Percentiles rank a stretch among this genome's conserved stretches.
Evolutionary conservation across 1,140 invertebrate genomes (phyloP).

Genomic region (Stegodyphus mimosarum): DNA sequence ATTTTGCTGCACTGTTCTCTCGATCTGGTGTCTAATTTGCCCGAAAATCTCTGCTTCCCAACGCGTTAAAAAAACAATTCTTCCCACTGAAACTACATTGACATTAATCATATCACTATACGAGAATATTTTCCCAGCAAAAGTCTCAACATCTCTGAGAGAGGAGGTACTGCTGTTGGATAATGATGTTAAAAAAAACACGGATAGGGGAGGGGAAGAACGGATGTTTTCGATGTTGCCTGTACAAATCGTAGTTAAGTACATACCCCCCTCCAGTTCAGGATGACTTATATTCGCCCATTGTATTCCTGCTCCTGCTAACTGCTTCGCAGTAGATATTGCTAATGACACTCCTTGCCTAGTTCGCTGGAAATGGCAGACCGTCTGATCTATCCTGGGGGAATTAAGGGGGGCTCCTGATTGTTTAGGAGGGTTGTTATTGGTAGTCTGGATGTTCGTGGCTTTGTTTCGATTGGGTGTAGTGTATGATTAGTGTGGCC

Average conservation of each 20-base stretch:
- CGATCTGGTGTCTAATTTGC: too few species aligned
- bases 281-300: constrained; percentile 37
- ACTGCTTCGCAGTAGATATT: constrained; percentile 13
- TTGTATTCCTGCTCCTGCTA: constrained; percentile 39
- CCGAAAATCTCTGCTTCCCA: too few species aligned
- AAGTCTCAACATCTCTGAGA: constrained; percentile 1
- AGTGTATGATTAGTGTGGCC: constrained; percentile 25
- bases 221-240: constrained; percentile 56
- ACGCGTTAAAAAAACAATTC: not conserved
- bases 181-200: constrained; percentile 39
- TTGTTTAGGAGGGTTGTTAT: constrained; percentile 48
- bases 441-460: constrained; percentile 25
- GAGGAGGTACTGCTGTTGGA: not conserved
- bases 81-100: not conserved
- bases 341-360: constrained; percentile 39
- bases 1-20: not conserved
- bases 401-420: not conserved
- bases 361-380: constrained; percentile 44
- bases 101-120: constrained; percentile 33
- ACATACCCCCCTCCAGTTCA: constrained; percentile 3
- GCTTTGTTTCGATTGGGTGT: constrained; percentile 45
- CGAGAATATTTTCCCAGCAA: not conserved
- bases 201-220: not conserved
- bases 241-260: constrained; percentile 42
- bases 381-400: constrained; percentile 25